These are phyloP conservation scores for Nowickia ferox DNA, from an alignment of 2,888 invertebrate species.

Conservation along the genomic window DNA sequence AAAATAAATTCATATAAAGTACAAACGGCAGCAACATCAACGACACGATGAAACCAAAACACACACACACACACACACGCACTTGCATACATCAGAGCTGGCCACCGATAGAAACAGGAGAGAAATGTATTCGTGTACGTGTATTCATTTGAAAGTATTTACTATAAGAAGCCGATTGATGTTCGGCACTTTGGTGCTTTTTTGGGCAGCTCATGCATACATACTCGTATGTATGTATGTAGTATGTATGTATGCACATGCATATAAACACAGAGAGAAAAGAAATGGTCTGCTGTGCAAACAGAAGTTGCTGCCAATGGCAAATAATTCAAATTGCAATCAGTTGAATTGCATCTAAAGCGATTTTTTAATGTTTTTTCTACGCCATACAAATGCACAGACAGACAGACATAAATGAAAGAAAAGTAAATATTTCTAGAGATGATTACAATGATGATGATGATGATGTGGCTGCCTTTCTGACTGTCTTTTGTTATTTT, in stretches of 20 bases:
- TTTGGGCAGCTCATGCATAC: no score
- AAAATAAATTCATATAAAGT: slow-evolving; percentile 59
- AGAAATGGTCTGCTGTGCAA: slow-evolving; percentile 56
- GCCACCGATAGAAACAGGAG: no score
- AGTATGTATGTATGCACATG: background rate
- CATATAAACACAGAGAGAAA: background rate
- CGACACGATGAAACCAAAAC: slow-evolving; percentile 1
- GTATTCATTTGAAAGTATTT: no score
- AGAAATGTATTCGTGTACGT: no score
- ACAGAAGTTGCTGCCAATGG: slow-evolving; percentile 72
- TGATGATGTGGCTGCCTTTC: slow-evolving; percentile 32
- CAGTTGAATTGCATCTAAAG: slow-evolving; percentile 71
- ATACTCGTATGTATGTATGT: no score
- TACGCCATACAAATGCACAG: slow-evolving; percentile 8
- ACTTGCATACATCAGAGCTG: no score
- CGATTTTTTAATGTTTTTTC: slow-evolving; percentile 66
- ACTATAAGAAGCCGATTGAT: no score
- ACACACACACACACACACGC: slow-evolving; percentile 3
- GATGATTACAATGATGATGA: slow-evolving; percentile 34
- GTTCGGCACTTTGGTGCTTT: no score
- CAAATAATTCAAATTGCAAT: slow-evolving; percentile 72
- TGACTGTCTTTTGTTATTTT: slow-evolving; percentile 45
- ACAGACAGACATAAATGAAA: slow-evolving; percentile 20
- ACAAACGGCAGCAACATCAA: slow-evolving; percentile 11
- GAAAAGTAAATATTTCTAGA: slow-evolving; percentile 63